Evolutionary conservation across 2,888 invertebrate species (phyloP), one percentile per base, ranked within the genome.

Genomic region (Drosophila maculinotata): DNA sequence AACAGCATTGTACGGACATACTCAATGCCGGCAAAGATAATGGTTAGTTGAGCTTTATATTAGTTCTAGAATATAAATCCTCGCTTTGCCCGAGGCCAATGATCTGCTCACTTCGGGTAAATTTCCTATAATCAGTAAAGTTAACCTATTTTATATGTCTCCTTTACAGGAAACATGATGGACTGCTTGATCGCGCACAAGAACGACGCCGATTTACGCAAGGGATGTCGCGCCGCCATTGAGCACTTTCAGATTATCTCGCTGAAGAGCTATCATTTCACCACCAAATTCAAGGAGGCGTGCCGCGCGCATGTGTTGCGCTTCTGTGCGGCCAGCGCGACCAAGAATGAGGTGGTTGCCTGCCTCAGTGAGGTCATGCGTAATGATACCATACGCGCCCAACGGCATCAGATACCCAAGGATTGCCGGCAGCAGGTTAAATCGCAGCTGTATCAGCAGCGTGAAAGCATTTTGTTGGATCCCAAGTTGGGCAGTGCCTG

Each of bases 221-320:
- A 94, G 14, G 95, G 98, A 91, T 99, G 99, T 91, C 94, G 96
- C 70, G 96, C 97, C 31, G 97, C 98, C 65, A 96, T 99, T 47
- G 99, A 99, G 92, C 99, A 99, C 92, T 98, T 98, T 89, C 99
- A 99, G 92, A 93, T 99, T 65, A 96, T 98, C 67, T 96, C 97
- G 2, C 91, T 99, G 72, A 97, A 98, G 91, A 97, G 97, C 92
- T 98, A 97, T 91, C 95, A 95, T 84, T 99, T 99, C 90, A 97
- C 96, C 1, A 96, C 95, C 86, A 97, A 97, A 91, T 99, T 99
- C 91, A 98, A 98, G 92, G 95, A 98, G 90, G 97, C 98, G 0
- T 99, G 99, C 88, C 96, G 96, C 82, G 94, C 94, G 2, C 95
- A 96, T 90, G 97, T 97, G 0, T 93, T 93, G 54, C 92, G 94